Conservation (phyloP, 1,140 invertebrate genomes). For the Steinernema khuongi region DNA sequence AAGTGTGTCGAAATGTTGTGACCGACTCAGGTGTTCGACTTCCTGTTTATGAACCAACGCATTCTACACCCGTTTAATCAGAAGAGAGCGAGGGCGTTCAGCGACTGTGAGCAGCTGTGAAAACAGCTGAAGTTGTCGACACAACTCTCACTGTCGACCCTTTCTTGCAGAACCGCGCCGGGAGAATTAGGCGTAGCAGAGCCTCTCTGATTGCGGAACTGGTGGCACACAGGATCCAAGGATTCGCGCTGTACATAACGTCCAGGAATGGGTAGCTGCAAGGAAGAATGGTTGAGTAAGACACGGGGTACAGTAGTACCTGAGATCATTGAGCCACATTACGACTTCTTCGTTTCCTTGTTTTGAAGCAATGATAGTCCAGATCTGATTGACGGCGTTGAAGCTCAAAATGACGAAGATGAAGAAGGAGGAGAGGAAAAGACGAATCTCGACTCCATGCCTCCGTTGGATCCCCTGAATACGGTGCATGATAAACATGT, state of each 20-base stretch:
- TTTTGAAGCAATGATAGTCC: background rate
- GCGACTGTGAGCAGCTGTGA: too few relatives aligned
- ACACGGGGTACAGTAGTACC: background rate
- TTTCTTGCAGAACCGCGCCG: background rate
- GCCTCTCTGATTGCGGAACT: background rate
- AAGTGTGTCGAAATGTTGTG: too few relatives aligned
- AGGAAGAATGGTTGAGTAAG: background rate
- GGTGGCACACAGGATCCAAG: background rate
- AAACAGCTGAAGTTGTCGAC: background rate
- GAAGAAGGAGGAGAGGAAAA: constrained; percentile 1
- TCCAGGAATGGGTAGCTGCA: background rate
- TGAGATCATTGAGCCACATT: constrained; percentile 5
- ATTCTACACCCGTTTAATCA: too few relatives aligned
- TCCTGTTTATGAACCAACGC: too few relatives aligned
- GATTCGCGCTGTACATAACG: constrained; percentile 8
- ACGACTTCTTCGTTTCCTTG: background rate
- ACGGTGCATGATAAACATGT: background rate
- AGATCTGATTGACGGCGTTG: background rate
- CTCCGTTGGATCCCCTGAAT: background rate
- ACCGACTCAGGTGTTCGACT: too few relatives aligned
- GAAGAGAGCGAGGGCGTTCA: too few relatives aligned
- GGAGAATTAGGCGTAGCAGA: background rate
- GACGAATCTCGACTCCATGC: background rate
- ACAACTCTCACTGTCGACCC: background rate
- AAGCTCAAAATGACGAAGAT: background rate